These are phyloP conservation scores for Anthonomus grandis DNA, from an alignment of 1,140 invertebrate species.

Conservation along the genomic window DNA sequence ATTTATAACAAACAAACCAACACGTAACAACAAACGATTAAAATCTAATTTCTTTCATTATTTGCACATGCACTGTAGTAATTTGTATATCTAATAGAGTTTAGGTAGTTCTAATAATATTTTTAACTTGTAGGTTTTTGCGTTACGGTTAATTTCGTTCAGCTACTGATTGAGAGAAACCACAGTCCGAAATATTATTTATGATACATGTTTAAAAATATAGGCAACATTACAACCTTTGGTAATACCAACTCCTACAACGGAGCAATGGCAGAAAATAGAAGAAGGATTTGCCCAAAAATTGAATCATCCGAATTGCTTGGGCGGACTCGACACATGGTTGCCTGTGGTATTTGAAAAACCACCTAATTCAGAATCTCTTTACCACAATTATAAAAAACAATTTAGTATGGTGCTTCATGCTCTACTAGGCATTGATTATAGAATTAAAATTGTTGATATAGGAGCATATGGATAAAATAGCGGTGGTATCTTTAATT, in stretches of 20 bases:
- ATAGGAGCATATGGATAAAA: slow-evolving; percentile 48
- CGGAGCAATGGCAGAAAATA: slow-evolving; percentile 15
- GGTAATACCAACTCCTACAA: slow-evolving; percentile 12
- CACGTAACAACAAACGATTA: not conserved
- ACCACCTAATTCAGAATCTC: slow-evolving; percentile 42
- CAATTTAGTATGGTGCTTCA: slow-evolving; percentile 49
- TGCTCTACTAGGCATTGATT: slow-evolving; percentile 50
- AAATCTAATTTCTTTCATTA: not conserved
- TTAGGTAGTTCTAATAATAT: slow-evolving; percentile 8
- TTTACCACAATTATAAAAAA: slow-evolving; percentile 49
- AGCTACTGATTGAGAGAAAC: slow-evolving; percentile 15
- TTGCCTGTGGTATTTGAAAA: slow-evolving; percentile 9
- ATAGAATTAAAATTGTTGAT: slow-evolving; percentile 49
- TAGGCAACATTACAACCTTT: slow-evolving; percentile 1
- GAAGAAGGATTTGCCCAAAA: not conserved
- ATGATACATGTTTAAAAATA: too few relatives aligned
- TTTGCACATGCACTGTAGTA: not conserved
- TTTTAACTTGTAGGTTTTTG: slow-evolving; percentile 9
- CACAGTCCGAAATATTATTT: slow-evolving; percentile 12
- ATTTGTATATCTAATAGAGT: not conserved
- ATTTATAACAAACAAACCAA: slow-evolving; percentile 2
- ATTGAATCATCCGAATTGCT: slow-evolving; percentile 9
- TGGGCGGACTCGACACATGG: slow-evolving; percentile 37
- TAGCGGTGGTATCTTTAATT: slow-evolving; percentile 39
- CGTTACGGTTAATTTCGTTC: slow-evolving; percentile 1